Base-by-base conservation (phyloP, 2,797 vertebrate species). In the Clarias pachynema region DNA sequence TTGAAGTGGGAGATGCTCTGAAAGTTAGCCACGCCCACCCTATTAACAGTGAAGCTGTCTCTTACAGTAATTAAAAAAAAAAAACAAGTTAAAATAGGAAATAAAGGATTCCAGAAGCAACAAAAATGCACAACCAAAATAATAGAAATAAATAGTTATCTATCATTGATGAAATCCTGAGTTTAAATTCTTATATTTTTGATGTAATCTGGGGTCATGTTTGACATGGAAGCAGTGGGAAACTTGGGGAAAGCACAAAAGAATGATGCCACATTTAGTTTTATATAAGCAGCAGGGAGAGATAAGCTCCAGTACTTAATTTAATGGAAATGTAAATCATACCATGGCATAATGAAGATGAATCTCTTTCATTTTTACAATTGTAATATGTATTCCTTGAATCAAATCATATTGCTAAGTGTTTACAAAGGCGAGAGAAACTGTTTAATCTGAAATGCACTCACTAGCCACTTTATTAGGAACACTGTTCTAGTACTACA, bases 301-400 rank as follows among this genome's bases (percentile, higher is more conserved):
- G 29, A 18, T 60, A 31, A 24, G 56, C 29, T 60, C 10, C 29
- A 34, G 29, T 24, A 24, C 4, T 22, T 59, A 9, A 57, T 75
- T 29, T 75, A 77, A 77, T 77, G 53, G 29, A 77, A 59, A 77
- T 77, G 74, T 22, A 60, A 60, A 78, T 78, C 31, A 73, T 62
- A 37, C 24, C 20, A 29, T 15, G 22, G n/a, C 56, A 60, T 60
- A 59, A 78, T 63, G 37, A 69, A 49, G 53, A 87, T 77, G 53
- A 69, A 77, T 57, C 60, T 56, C 56, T 78, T 78, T 77, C 53
- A 77, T 77, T 77, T 77, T 77, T 20, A 34, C 53, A 77, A 3
- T 34, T 34, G 29, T 78, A 34, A 78, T 18, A 56, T 56, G 49
- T 8, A 26, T 74, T 74, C 72, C 72, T 74, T 74, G 6, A 74